Conservation (phyloP, 2,797 vertebrate species). For the Lophotriccus pileatus region DNA sequence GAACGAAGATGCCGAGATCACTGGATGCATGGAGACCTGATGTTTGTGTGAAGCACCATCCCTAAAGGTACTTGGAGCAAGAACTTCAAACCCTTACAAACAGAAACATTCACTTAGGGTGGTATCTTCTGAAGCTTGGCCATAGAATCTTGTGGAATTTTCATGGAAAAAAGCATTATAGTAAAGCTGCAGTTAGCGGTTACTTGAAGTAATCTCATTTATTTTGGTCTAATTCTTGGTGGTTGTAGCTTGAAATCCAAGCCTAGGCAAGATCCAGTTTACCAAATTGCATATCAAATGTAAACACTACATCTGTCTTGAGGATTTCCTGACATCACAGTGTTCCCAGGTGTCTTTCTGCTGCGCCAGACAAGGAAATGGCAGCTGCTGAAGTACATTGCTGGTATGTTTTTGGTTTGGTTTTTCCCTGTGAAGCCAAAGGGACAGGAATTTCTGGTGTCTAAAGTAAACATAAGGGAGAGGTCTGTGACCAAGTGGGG, state of each 20-base stretch:
- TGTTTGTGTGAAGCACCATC: not conserved
- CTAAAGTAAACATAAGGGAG: not conserved
- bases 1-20: not conserved
- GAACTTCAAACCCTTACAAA: not conserved
- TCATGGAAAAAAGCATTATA: not conserved
- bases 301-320: not conserved
- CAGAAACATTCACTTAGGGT: not conserved
- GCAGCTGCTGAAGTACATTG: not conserved
- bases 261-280: not conserved
- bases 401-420: not conserved
- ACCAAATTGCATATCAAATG: not conserved
- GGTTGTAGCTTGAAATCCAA: not conserved
- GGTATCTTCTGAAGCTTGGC: not conserved
- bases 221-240: not conserved
- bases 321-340: not conserved
- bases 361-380: not conserved
- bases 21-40: accelerated
- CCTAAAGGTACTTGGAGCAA: not conserved
- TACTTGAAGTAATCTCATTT: not conserved
- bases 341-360: not conserved
- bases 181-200: not conserved
- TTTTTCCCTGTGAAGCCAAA: not conserved
- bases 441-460: not conserved
- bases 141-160: not conserved
- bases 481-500: not conserved